Evolutionary conservation across 37 sponge, comb jelly and placozoan genomes (phyloP).

Genomic region (Chondrosia reniformis): DNA sequence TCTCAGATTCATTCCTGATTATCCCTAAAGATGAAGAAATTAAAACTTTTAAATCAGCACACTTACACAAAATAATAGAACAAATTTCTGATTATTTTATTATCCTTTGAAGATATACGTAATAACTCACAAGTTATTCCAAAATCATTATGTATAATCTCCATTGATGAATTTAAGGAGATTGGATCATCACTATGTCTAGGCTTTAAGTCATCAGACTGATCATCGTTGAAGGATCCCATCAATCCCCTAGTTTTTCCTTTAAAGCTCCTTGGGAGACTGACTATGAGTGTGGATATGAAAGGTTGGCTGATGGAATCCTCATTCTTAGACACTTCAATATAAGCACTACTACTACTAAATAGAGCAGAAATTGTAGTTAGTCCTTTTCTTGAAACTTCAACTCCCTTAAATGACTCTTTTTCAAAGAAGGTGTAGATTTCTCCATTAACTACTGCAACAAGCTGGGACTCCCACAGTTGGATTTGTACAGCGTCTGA

Average conservation of each 20-base stretch:
- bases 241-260: slow-evolving; percentile 29
- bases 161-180: slow-evolving; percentile 20
- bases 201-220: slow-evolving; percentile 33
- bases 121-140: slow-evolving; percentile 49
- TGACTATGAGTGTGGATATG: slow-evolving; percentile 22
- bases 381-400: slow-evolving; percentile 6
- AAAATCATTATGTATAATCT: slow-evolving; percentile 30
- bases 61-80: too few species aligned
- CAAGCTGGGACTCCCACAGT: neutral
- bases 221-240: slow-evolving; percentile 34
- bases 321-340: slow-evolving; percentile 21
- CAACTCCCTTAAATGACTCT: slow-evolving; percentile 3
- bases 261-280: neutral
- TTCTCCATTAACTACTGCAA: slow-evolving; percentile 24
- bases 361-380: slow-evolving; percentile 20
- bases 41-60: too few species aligned
- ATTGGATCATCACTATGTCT: neutral
- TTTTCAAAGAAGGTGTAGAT: neutral
- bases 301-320: too few species aligned
- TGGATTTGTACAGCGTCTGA: slow-evolving; percentile 24
- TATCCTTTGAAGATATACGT: too few species aligned
- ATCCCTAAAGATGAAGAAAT: too few species aligned
- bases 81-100: too few species aligned
- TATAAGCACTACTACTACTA: slow-evolving; percentile 12
- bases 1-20: too few species aligned